Percentiles rank a stretch among this genome's conserved stretches.
These are phyloP conservation scores for Fistularia tabacaria DNA, from an alignment of 2,797 vertebrate genomes.

Conservation along the genomic window DNA sequence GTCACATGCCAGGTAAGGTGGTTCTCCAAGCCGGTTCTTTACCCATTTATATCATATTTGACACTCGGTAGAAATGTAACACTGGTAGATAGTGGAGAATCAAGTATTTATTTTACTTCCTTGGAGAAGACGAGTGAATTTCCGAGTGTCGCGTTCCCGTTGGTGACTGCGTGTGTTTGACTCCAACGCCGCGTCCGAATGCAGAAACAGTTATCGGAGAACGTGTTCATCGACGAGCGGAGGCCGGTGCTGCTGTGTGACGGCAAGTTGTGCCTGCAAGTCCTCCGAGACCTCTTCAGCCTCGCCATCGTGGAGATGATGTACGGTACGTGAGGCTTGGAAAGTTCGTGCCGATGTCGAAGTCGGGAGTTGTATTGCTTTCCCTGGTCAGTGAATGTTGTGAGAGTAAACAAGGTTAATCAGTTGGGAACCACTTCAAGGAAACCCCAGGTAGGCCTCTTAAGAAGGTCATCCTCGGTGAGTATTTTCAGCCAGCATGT, in stretches of 20 bases:
- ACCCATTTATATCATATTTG: background rate
- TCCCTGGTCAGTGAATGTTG: no score
- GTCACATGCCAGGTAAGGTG: conserved; percentile 88
- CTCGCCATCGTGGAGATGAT: conserved; percentile 88
- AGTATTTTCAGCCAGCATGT: conserved; percentile 7
- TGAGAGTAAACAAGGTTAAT: conserved; percentile 10
- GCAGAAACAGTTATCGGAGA: conserved; percentile 83
- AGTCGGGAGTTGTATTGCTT: no score
- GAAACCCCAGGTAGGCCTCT: conserved; percentile 11
- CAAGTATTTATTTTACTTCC: no score
- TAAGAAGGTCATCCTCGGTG: background rate
- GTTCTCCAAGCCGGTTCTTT: no score
- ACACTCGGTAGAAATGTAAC: background rate
- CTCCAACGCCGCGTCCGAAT: conserved; percentile 20
- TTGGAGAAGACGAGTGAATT: no score
- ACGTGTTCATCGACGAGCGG: conserved; percentile 80
- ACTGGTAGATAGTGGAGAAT: no score
- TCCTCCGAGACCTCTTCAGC: conserved; percentile 84
- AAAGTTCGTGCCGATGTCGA: background rate
- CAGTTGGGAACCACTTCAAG: conserved; percentile 5
- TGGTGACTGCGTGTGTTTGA: no score
- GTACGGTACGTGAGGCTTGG: conserved; percentile 76
- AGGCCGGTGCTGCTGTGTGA: conserved; percentile 85
- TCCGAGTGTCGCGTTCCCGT: no score
- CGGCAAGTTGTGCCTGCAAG: conserved; percentile 81